A percentile compares a stretch with the other conserved stretches of the same genome.
Conservation (phyloP, 2,888 invertebrate species). For the Andrena bucephala region DNA sequence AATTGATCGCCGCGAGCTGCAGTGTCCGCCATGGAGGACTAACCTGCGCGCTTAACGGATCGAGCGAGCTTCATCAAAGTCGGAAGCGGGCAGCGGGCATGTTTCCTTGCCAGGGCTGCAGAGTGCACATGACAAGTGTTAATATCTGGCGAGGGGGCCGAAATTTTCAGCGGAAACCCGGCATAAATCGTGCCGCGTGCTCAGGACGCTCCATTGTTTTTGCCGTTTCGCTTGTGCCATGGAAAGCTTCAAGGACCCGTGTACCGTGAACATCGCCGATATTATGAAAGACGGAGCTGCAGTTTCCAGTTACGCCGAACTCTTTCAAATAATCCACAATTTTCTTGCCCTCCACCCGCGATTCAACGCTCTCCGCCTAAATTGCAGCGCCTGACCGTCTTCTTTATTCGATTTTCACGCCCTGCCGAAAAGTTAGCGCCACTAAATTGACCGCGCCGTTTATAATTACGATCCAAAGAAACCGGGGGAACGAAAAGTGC, state of each 20-base stretch:
- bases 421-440: no score
- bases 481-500: background rate
- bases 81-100: constrained; percentile 34
- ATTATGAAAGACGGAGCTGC: constrained; percentile 6
- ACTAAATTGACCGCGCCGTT: background rate
- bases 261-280: constrained; percentile 27
- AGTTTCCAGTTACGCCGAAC: background rate
- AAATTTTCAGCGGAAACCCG: constrained; percentile 54
- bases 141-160: constrained; percentile 54
- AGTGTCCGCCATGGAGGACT: background rate
- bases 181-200: constrained; percentile 64
- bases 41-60: constrained; percentile 36
- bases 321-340: background rate
- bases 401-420: no score
- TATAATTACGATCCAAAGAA: constrained; percentile 1
- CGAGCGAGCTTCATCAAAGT: constrained; percentile 60
- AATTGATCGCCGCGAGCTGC: constrained; percentile 6
- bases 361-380: background rate
- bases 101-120: constrained; percentile 55
- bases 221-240: constrained; percentile 38
- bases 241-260: constrained; percentile 2
- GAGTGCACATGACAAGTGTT: constrained; percentile 65
- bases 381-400: no score
- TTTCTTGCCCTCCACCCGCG: background rate
- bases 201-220: constrained; percentile 63